A percentile compares a stretch with the other conserved stretches of the same genome.
These are phyloP conservation scores for Tautogolabrus adspersus DNA, from an alignment of 2,113 vertebrate genomes.

Conservation along the genomic window DNA sequence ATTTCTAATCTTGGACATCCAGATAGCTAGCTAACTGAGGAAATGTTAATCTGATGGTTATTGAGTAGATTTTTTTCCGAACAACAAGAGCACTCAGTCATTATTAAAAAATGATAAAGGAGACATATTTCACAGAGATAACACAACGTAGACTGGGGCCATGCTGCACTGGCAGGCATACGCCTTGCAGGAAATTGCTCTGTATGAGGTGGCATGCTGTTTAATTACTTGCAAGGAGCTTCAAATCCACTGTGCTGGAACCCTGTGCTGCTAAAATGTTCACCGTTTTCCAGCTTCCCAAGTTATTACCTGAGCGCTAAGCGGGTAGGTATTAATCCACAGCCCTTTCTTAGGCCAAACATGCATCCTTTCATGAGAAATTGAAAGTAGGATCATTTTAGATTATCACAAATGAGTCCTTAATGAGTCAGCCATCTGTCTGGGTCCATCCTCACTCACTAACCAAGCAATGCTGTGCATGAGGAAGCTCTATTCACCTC, in stretches of 20 bases:
- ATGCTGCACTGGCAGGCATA: slow-evolving; percentile 63
- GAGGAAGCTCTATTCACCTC: slow-evolving; percentile 36
- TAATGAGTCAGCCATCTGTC: slow-evolving; percentile 69
- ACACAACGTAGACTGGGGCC: slow-evolving; percentile 58
- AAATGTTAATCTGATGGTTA: slow-evolving; percentile 71
- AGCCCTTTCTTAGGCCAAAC: slow-evolving; percentile 60
- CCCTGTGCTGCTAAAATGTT: slow-evolving; percentile 55
- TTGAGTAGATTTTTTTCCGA: slow-evolving; percentile 64
- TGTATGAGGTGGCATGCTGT: slow-evolving; percentile 77
- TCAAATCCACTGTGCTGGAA: slow-evolving; percentile 73
- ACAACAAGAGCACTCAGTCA: slow-evolving; percentile 75
- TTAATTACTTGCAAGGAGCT: slow-evolving; percentile 79
- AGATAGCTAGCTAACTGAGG: slow-evolving; percentile 65
- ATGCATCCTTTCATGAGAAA: slow-evolving; percentile 56
- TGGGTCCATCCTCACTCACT: slow-evolving; percentile 43
- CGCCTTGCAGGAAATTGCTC: slow-evolving; percentile 77
- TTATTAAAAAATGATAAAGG: slow-evolving; percentile 81
- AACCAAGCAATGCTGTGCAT: slow-evolving; percentile 19
- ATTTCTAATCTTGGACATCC: slow-evolving; percentile 56
- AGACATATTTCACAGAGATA: slow-evolving; percentile 81
- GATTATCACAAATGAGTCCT: slow-evolving; percentile 70
- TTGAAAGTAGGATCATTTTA: slow-evolving; percentile 70
- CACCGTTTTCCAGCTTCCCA: slow-evolving; percentile 53
- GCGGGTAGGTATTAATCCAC: slow-evolving; percentile 65
- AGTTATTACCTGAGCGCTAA: slow-evolving; percentile 76